Conservation (phyloP, 2,797 vertebrate genomes). For the Halcyon chelicuti region DNA sequence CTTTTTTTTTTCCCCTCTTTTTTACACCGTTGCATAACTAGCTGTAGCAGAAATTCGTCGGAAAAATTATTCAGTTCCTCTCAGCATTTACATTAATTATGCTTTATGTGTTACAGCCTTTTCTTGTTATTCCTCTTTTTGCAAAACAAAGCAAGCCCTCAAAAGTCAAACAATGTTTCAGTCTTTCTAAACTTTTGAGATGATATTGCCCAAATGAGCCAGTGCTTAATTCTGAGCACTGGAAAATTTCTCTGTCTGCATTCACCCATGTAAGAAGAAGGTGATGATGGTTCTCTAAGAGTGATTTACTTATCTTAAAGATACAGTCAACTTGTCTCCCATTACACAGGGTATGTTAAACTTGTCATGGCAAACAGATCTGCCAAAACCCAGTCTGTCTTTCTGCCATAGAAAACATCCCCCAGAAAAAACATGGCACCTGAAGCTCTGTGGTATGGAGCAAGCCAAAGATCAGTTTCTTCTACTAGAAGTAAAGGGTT, state of each 20-base stretch:
- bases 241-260: neutral
- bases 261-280: neutral
- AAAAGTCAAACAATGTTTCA: neutral
- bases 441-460: constrained; percentile 20
- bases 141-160: constrained; percentile 2
- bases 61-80: constrained; percentile 57
- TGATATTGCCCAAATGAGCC: neutral
- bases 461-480: neutral
- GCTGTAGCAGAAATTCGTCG: constrained; percentile 75
- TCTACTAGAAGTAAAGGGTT: neutral
- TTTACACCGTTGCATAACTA: constrained; percentile 83
- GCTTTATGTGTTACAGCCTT: constrained; percentile 41
- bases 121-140: constrained; percentile 42
- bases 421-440: constrained; percentile 3
- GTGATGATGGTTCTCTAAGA: neutral
- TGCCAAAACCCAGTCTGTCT: neutral
- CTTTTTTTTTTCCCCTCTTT: neutral
- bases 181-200: neutral
- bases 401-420: neutral
- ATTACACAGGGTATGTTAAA: neutral
- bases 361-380: constrained; percentile 4
- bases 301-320: constrained; percentile 4
- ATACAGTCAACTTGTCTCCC: neutral
- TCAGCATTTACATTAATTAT: constrained; percentile 55
- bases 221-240: neutral